Evolutionary conservation across 2,113 vertebrate genomes (phyloP), one percentile per base, ranked within the genome.

Genomic region (Trematomus loennbergii): DNA sequence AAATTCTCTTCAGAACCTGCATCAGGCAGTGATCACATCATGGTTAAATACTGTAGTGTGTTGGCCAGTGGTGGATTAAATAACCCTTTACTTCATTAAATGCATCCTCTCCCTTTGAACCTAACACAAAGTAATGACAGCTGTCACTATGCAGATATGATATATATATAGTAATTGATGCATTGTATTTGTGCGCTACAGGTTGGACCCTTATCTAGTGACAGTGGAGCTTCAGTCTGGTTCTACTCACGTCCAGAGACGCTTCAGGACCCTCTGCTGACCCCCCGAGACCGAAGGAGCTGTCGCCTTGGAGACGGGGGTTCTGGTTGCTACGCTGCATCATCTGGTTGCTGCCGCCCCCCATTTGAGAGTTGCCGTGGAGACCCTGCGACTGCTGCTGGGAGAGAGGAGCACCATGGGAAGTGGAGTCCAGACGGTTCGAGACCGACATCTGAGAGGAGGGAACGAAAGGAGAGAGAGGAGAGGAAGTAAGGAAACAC

Each of bases 211-310:
- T 29, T 29, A 29, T 29, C 29, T 29, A 29, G 29, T 29, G 12
- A 2, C 13, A 1, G 57, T 2, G 7, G 55, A 18, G 9, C 17
- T 9, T 18, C 17, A 11, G 3, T 49, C 16, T 8, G 12, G 17
- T 18, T 61, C 62, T 15, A 95, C 97, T 97, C 88, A 98, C 97
- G 0, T 98, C 97, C 52, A 98, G 93, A 73, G 96, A 93, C n/a
- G 96, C 92, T 82, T 98, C 97, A 0, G 96, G 91, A 54, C 96
- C 96, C 0, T 97, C 97, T 0, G 91, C 45, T 15, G 96, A 71
- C 22, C 89, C 69, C 0, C 91, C 88, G 0, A 96, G 86, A 4
- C 92, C 94, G 52, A 97, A 98, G 72, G 95, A 64, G 48, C 84
- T 12, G 49, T 94, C 92, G 0, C 87, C 87, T 0, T 93, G 87